Base-by-base conservation (phyloP, 2,113 vertebrate species). In the Phaethon lepturus region DNA sequence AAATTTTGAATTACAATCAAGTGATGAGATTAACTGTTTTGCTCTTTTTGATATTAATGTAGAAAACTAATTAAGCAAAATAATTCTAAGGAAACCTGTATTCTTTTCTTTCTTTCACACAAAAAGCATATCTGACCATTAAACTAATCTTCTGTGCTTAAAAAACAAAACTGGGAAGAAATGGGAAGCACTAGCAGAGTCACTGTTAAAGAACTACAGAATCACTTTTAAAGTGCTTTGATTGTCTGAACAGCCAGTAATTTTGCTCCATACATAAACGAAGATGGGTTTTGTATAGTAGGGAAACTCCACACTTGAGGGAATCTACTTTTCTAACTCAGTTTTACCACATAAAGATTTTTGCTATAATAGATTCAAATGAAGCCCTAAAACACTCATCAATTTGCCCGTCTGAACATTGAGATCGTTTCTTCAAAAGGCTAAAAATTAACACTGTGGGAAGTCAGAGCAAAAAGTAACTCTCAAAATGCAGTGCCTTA, bases 331-430 rank as follows among this genome's bases (percentile, higher is more conserved):
- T 63, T 74, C 40, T 47, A 77, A 59, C 19, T 76, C 40, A n/a
- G 24, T 90, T 93, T 90, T 93, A 68, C 83, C 84, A 91, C 40
- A 82, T 71, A 91, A 63, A 75, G 35, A 93, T 10, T 29, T 67
- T 94, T 78, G 28, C 78, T 85, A 87, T 35, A 78, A 71, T 26
- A 89, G 69, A 77, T 84, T 52, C 33, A 91, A 89, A 72, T 49
- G 28, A 91, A 89, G 49, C 38, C 40, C 91, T 69, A 81, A 93
- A 82, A 91, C 47, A 16, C 44, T 56, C 52, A 68, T 44, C 69
- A 60, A 90, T 94, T 95, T 91, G 2, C 76, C 77, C 93, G 38
- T 86, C 80, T 95, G 94, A 94, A 81, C 63, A 81, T 29, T 47
- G 86, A 89, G 76, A 93, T 71, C 1, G 20, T 58, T 52, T 49